Evolutionary conservation across 2,888 invertebrate species (phyloP).

Genomic region (Muschampia plurimacula): DNA sequence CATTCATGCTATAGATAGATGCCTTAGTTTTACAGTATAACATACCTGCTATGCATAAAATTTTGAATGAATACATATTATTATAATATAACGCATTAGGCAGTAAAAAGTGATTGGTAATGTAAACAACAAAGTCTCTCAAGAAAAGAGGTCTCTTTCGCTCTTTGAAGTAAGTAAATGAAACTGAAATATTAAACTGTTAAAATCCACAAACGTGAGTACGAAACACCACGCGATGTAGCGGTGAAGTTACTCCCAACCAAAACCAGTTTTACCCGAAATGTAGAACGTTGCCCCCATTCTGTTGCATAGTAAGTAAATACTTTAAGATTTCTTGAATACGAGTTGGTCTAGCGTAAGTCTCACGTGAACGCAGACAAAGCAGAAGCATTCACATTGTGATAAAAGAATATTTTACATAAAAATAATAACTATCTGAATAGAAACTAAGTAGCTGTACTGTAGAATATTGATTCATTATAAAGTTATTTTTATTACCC

Average conservation of each 20-base stretch:
- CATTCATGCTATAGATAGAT: no score
- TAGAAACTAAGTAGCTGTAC: no score
- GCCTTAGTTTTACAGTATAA: no score
- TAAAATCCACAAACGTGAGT: neutral
- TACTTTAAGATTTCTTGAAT: conserved; percentile 68
- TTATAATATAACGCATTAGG: neutral
- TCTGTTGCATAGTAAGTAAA: conserved; percentile 58
- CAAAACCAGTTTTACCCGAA: conserved; percentile 72
- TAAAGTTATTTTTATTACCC: no score
- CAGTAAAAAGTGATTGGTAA: neutral
- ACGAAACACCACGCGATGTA: conserved; percentile 41
- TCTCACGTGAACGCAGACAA: conserved; percentile 17
- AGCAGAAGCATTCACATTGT: neutral
- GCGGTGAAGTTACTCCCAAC: conserved; percentile 42
- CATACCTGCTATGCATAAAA: no score
- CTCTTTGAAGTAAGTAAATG: neutral
- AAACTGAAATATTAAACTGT: neutral
- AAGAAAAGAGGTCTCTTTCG: neutral
- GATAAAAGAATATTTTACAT: neutral
- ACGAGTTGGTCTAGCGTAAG: conserved; percentile 28
- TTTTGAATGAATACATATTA: no score
- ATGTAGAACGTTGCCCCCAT: conserved; percentile 78
- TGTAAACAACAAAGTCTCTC: neutral
- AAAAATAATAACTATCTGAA: no score
- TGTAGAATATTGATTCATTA: no score